Conservation (phyloP, 1,140 invertebrate species). For the Eupeodes corollae region DNA sequence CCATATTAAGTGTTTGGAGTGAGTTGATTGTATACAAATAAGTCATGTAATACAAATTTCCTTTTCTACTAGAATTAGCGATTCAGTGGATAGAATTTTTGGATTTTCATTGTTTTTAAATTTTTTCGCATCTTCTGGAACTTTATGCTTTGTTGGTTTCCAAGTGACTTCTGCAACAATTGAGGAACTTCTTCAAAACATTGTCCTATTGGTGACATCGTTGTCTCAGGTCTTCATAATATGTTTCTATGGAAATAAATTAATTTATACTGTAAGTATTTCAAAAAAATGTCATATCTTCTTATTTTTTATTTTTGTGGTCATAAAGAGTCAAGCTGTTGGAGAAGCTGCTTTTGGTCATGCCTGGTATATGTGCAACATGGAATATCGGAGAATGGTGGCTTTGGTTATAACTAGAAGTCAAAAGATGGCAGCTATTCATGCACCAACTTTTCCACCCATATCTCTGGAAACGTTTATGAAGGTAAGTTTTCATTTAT, state of each 20-base stretch:
- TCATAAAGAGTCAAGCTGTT: constrained; percentile 18
- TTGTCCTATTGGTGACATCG: constrained; percentile 27
- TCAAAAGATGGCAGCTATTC: constrained; percentile 24
- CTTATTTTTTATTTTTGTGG: neutral
- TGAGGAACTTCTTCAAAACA: constrained; percentile 27
- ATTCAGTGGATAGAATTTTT: constrained; percentile 22
- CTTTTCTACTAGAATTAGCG: constrained; percentile 16
- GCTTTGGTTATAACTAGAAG: constrained; percentile 23
- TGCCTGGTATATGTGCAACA: constrained; percentile 27
- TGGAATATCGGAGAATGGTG: constrained; percentile 19
- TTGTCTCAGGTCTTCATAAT: constrained; percentile 31
- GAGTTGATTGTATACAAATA: constrained; percentile 3
- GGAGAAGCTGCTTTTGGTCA: constrained; percentile 32
- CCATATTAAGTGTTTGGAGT: constrained; percentile 26
- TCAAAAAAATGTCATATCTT: neutral
- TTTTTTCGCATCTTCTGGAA: constrained; percentile 28
- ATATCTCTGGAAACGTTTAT: constrained; percentile 31
- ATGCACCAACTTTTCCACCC: constrained; percentile 27
- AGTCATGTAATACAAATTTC: neutral
- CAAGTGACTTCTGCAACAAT: constrained; percentile 26
- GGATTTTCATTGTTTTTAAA: constrained; percentile 26
- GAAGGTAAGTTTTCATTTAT: constrained; percentile 13
- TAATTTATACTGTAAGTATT: constrained; percentile 21
- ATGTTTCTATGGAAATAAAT: constrained; percentile 25
- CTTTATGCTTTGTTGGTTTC: constrained; percentile 33